Evolutionary conservation across 2,113 vertebrate species (phyloP).

Genomic region (Clarias magur): DNA sequence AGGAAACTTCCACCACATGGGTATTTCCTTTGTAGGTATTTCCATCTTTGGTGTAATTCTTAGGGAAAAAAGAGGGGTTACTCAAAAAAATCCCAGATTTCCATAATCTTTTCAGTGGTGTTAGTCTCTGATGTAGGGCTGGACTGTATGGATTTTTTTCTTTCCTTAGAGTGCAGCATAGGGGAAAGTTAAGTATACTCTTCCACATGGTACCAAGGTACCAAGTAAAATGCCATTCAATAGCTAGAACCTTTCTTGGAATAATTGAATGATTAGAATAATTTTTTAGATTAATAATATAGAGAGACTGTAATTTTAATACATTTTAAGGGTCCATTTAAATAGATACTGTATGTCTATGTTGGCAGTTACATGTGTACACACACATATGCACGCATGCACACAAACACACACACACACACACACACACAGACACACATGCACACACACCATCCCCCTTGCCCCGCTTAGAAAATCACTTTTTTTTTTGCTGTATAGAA

Average conservation of each 20-base stretch:
- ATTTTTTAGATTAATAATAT: neutral
- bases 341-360: neutral
- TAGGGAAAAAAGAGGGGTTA: neutral
- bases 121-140: neutral
- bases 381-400: slow-evolving; percentile 7
- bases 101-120: no score
- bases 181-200: neutral
- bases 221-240: neutral
- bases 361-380: neutral
- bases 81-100: neutral
- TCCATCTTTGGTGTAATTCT: neutral
- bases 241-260: neutral
- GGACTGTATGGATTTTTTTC: neutral
- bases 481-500: slow-evolving; percentile 55
- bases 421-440: slow-evolving; percentile 21
- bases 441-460: slow-evolving; percentile 9
- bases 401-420: neutral
- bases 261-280: neutral
- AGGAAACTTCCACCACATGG: neutral
- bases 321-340: neutral
- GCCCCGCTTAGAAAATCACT: slow-evolving; percentile 35
- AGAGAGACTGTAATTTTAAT: slow-evolving; percentile 6
- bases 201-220: neutral
- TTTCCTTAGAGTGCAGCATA: neutral
- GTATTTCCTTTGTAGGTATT: neutral